Evolutionary conservation across 2,888 invertebrate species (phyloP).

Genomic region (Oasisia sp.): DNA sequence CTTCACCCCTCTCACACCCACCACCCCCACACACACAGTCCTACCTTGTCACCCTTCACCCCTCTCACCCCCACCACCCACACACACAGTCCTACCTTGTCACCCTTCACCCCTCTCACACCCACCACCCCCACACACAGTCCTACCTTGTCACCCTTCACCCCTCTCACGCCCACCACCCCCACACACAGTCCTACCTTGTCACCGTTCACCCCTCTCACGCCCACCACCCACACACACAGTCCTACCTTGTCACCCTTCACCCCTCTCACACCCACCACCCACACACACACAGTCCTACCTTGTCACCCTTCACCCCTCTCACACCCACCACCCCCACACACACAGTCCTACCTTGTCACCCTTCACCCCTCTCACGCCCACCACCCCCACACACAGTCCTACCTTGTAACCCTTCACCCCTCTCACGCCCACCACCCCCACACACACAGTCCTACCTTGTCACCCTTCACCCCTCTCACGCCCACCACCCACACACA

Average conservation of each 20-base stretch:
- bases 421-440: slow-evolving; percentile 19
- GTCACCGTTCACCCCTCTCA: slow-evolving; percentile 21
- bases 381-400: not conserved
- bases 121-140: slow-evolving; percentile 6
- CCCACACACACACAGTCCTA: slow-evolving; percentile 1
- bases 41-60: slow-evolving; percentile 24
- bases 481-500: not conserved
- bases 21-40: not conserved
- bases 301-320: slow-evolving; percentile 26
- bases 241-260: slow-evolving; percentile 24
- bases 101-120: slow-evolving; percentile 21
- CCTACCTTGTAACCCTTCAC: slow-evolving; percentile 25
- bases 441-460: slow-evolving; percentile 20
- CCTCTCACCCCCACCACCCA: slow-evolving; percentile 20
- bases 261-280: slow-evolving; percentile 17
- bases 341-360: slow-evolving; percentile 17
- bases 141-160: slow-evolving; percentile 24
- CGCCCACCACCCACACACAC: not conserved
- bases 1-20: slow-evolving; percentile 19
- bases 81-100: slow-evolving; percentile 13
- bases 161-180: slow-evolving; percentile 8
- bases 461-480: slow-evolving; percentile 22
- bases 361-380: slow-evolving; percentile 24
- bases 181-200: slow-evolving; percentile 23
- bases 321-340: slow-evolving; percentile 9